Conservation (phyloP, 2,888 invertebrate species). For the Halictus ligatus region DNA sequence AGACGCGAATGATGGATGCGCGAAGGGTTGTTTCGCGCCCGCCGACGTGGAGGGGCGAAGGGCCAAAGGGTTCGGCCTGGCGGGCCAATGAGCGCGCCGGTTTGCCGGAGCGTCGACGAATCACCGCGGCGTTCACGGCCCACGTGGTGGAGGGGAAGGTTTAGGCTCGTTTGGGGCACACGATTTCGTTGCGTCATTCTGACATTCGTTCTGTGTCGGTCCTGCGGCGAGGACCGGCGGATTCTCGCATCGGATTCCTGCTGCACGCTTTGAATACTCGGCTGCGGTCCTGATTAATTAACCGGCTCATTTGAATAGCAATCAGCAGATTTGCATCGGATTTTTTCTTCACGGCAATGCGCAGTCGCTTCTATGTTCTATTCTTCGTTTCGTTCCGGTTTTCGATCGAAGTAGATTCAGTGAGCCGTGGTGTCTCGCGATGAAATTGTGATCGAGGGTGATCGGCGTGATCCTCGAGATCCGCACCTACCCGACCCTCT, state of each 20-base stretch:
- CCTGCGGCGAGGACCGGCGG: constrained; percentile 59
- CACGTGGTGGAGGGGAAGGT: constrained; percentile 77
- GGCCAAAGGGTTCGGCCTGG: constrained; percentile 75
- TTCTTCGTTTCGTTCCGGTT: too few relatives aligned
- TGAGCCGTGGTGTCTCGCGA: constrained; percentile 32
- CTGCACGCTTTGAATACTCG: constrained; percentile 1
- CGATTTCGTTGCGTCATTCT: constrained; percentile 82
- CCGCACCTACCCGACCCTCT: too few relatives aligned
- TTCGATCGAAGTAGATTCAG: neutral
- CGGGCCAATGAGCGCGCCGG: constrained; percentile 66
- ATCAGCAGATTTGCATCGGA: neutral
- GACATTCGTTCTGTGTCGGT: constrained; percentile 81
- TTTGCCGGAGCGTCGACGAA: constrained; percentile 63
- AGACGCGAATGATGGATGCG: constrained; percentile 82
- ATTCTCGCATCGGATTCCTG: constrained; percentile 1
- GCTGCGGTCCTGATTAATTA: neutral
- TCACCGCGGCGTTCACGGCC: constrained; percentile 53
- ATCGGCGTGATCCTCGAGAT: constrained; percentile 38
- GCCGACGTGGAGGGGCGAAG: constrained; percentile 60
- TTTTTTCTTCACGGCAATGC: neutral
- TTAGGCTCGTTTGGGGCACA: constrained; percentile 77
- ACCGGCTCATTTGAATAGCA: neutral
- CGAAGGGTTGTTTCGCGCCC: constrained; percentile 79
- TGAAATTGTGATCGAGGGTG: constrained; percentile 2
- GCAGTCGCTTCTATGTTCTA: neutral